Evolutionary conservation across 2,888 invertebrate genomes (phyloP), one percentile per base, ranked within the genome.

Genomic region (Azorinus chamasolen): DNA sequence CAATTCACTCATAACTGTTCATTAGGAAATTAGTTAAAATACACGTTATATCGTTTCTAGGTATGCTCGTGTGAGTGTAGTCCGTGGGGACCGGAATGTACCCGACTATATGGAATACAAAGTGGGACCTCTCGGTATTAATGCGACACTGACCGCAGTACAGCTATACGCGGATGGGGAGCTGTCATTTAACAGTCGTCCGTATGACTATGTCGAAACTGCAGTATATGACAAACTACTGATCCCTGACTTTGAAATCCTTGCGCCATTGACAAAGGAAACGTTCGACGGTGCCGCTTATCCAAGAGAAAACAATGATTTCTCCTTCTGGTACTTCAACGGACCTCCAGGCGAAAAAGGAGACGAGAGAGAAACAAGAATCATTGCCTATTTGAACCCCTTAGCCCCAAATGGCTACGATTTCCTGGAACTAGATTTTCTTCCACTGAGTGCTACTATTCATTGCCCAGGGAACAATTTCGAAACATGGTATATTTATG

Each of bases 381-480:
- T 75, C 37, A 8, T 79, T 1, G 46, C 68, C 1, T 75, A 69
- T 37, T 54, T 79, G 3, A 75, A 72, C 24, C 72, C 79, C 6
- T 54, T 72, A 16, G 69, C 71, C 2, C 65, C 64, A n/a, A 77
- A 77, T 50, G 79, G 66, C 12, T 70, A 72, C 24, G 79, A 79
- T 46, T 57, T 72, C 20, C 39, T 75, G 4, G 76, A 73, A 22
- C 69, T 84, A 6, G 79, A 85, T 46, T 76, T 79, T 10, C 63
- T 86, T 10, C 86, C 86, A 10, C 69, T 86, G 4, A 59, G 78
- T 1, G 83, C 79, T 20, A 79, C 80, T 2, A 72, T 86, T 5
- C 84, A 84, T 55, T 83, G 84, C 54, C 83, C 84, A 1, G 85
- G 84, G n/a, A 77, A 73, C 27, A 74, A 84, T 20, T 66, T 65